Base-by-base conservation (phyloP, 2,888 invertebrate genomes). In the Epirrita christyi region DNA sequence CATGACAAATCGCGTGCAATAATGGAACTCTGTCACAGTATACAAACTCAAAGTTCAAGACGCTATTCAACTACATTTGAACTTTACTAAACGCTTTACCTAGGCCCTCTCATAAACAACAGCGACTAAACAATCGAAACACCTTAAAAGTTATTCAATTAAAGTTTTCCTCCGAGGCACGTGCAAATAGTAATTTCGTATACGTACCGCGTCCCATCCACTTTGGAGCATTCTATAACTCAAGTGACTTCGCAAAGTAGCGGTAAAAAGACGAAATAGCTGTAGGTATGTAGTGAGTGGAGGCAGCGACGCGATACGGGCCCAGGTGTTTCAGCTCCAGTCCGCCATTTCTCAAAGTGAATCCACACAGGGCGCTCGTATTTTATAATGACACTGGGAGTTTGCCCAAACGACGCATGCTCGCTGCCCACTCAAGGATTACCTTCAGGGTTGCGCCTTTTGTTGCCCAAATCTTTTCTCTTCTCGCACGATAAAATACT, bases 291-390 rank as follows among this genome's bases (percentile, higher is more conserved):
- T 61, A 65, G 70, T 74, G 74, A 72, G 75, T 70, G 73, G 72
- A 73, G 71, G 73, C 68, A 59, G 63, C 64, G 67, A 63, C 65
- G 72, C 66, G 64, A 68, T 58, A 32, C 55, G 76, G 81, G 62
- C 84, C 73, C 89, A 89, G 90, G 89, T 89, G 90, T 76, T 76
- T 68, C 64, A 67, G 66, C 78, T 75, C 79, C 79, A 79, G 71
- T 78, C 81, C 85, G 79, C 85, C 82, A 91, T 91, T 88, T 88
- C 91, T 90, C 91, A 91, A 86, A 90, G 86, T 85, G 86, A 83
- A 86, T 86, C 83, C 85, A 81, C 85, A 81, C 71, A 76, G 80
- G 75, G 77, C 61, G 81, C 78, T 76, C 88, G 85, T 89, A 87
- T 89, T 88, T 90, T 89, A 90, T 88, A 90, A 91, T 85, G 88